Evolutionary conservation across 2,113 vertebrate species (phyloP), one percentile per base, ranked within the genome.

Genomic region (Synchiropus splendidus): DNA sequence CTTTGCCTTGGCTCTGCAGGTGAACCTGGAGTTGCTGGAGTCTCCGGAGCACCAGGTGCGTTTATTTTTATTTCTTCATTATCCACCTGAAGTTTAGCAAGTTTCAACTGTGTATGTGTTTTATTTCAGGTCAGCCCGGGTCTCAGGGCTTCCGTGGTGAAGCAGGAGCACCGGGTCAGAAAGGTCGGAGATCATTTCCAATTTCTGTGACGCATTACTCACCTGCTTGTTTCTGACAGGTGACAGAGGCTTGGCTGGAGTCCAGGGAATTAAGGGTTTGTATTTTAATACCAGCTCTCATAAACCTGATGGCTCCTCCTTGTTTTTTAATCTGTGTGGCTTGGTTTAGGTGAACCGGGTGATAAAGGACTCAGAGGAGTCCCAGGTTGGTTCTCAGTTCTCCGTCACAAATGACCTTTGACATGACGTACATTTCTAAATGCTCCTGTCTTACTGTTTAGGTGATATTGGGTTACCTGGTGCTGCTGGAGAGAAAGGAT

Each of bases 81-180:
- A 13, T 41, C 18, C 13, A 39, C 13, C 6, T 11, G 14, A 39
- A 39, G 21, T 27, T n/a, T n/a, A n/a, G n/a, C n/a, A n/a, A n/a
- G 21, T 27, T 27, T 27, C 21, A 27, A 27, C 21, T 8, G 4
- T 8, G 21, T 27, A 27, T 27, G 4, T 8, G 21, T 27, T 5
- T 27, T 8, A 11, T 41, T 62, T 10, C 45, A 91, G 90, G 91
- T 64, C 67, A 82, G 62, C 74, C 79, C 10, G 94, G 94, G 45
- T 13, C 74, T 40, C 89, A 91, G 65, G 94, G 94, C 32, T 89
- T 89, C 76, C 90, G 88, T 74, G 94, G 94, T 1, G 94, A 97
- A 75, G 46, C 78, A 39, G 94, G 94, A 16, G 44, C 68, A 34
- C 73, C 87, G 45, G 94, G 94, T 36, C 11, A 70, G 55, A 97